phyloP scores from a whole-genome alignment of 2,797 vertebrate genomes.

The Poeciliopsis paucimaculata region DNA sequence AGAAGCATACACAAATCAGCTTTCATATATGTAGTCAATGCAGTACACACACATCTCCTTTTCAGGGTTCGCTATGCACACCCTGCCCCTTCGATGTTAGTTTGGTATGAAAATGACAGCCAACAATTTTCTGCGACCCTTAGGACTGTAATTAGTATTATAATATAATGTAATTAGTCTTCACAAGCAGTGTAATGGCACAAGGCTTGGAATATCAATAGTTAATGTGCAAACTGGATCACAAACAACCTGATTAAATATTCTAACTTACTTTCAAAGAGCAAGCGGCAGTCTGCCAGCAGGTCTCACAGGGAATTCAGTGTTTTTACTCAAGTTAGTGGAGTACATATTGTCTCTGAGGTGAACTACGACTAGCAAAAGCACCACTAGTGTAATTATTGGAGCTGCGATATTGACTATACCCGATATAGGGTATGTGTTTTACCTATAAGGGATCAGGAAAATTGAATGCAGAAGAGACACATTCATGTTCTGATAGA shows the following conservation, averaged over 20 bases:
- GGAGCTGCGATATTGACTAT: constrained; percentile 37
- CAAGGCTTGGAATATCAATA: constrained; percentile 55
- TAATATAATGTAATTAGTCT: constrained; percentile 69
- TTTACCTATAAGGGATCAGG: constrained; percentile 27
- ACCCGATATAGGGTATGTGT: constrained; percentile 15
- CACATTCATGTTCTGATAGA: not conserved
- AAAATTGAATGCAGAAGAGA: not conserved
- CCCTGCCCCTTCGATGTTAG: constrained; percentile 59
- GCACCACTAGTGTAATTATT: constrained; percentile 55
- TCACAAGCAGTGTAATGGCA: constrained; percentile 48
- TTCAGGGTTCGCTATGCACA: constrained; percentile 58
- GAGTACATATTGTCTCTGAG: constrained; percentile 65
- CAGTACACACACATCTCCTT: constrained; percentile 36
- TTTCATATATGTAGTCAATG: constrained; percentile 49
- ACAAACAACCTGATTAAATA: constrained; percentile 71
- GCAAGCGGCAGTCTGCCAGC: constrained; percentile 58
- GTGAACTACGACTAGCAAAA: constrained; percentile 40
- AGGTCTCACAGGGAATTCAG: constrained; percentile 58
- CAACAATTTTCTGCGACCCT: constrained; percentile 55
- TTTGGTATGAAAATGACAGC: constrained; percentile 64
- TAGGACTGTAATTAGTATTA: constrained; percentile 68
- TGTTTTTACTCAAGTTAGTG: constrained; percentile 64
- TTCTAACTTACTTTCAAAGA: constrained; percentile 62
- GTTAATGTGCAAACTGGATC: constrained; percentile 71
- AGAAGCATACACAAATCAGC: constrained; percentile 13